A percentile compares a stretch with the other conserved stretches of the same genome.
These are phyloP conservation scores for Asobara japonica DNA, from an alignment of 1,140 invertebrate genomes.

Conservation along the genomic window DNA sequence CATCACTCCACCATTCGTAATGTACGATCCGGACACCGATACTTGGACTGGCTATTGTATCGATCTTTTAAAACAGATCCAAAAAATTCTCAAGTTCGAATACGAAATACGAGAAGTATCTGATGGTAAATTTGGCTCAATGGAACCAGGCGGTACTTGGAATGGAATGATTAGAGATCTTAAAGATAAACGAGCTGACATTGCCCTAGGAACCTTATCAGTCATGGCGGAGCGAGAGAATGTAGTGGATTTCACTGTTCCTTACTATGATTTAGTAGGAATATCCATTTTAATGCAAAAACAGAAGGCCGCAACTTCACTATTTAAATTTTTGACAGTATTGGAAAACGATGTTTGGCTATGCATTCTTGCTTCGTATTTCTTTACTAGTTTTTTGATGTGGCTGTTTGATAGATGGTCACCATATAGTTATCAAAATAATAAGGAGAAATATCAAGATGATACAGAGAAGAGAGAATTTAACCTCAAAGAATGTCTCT, in stretches of 20 bases:
- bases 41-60: conserved; percentile 92
- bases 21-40: conserved; percentile 73
- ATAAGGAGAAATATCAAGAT: conserved; percentile 90
- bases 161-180: conserved; percentile 92
- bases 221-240: conserved; percentile 96
- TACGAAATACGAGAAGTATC: conserved; percentile 84
- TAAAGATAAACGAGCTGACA: conserved; percentile 90
- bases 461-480: conserved; percentile 96
- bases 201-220: conserved; percentile 86
- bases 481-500: conserved; percentile 94
- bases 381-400: conserved; percentile 93
- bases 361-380: conserved; percentile 94
- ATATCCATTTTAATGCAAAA: conserved; percentile 92
- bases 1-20: conserved; percentile 89
- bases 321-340: conserved; percentile 97
- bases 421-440: conserved; percentile 96
- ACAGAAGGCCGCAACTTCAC: conserved; percentile 81
- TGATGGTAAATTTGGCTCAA: conserved; percentile 84
- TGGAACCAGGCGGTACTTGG: conserved; percentile 89
- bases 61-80: conserved; percentile 88
- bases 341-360: conserved; percentile 96
- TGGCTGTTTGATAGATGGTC: conserved; percentile 97
- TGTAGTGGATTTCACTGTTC: conserved; percentile 93
- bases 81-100: conserved; percentile 85
- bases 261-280: conserved; percentile 94